phyloP scores from a whole-genome alignment of 1,140 invertebrate genomes.

The Odontomachus brunneus region DNA sequence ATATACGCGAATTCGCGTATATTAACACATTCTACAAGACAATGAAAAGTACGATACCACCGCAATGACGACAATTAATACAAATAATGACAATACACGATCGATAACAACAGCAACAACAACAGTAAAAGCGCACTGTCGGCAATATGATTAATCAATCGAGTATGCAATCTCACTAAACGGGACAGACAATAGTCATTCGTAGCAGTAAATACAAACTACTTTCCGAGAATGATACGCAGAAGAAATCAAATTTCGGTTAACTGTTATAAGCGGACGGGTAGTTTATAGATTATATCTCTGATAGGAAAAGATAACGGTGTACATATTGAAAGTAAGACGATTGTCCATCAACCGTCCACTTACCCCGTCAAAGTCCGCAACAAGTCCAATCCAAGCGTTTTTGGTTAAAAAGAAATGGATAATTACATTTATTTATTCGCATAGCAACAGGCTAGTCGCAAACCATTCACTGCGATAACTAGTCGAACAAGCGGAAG shows the following conservation, averaged over 20 bases:
- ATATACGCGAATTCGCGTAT: background rate
- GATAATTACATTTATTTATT: conserved; percentile 24
- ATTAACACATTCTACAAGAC: too few relatives aligned
- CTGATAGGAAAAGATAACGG: conserved; percentile 13
- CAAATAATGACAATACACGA: conserved; percentile 16
- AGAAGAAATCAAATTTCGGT: background rate
- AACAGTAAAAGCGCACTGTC: background rate
- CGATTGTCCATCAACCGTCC: background rate
- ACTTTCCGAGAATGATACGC: background rate
- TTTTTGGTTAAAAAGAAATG: conserved; percentile 28
- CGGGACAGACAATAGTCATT: background rate
- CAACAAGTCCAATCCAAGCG: conserved; percentile 8
- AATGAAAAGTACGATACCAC: background rate
- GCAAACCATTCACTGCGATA: background rate
- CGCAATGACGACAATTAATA: background rate
- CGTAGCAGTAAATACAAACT: background rate
- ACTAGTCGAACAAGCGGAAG: conserved; percentile 27
- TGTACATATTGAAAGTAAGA: conserved; percentile 51
- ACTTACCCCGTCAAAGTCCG: conserved; percentile 23
- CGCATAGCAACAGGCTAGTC: background rate
- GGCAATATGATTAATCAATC: conserved; percentile 1
- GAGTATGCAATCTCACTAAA: conserved; percentile 25
- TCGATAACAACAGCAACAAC: conserved; percentile 37
- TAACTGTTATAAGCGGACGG: conserved; percentile 29
- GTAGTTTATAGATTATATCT: background rate